A percentile compares a stretch with the other conserved stretches of the same genome.
Conservation (phyloP, 2,113 vertebrate species). For the Percopsis transmontana region DNA sequence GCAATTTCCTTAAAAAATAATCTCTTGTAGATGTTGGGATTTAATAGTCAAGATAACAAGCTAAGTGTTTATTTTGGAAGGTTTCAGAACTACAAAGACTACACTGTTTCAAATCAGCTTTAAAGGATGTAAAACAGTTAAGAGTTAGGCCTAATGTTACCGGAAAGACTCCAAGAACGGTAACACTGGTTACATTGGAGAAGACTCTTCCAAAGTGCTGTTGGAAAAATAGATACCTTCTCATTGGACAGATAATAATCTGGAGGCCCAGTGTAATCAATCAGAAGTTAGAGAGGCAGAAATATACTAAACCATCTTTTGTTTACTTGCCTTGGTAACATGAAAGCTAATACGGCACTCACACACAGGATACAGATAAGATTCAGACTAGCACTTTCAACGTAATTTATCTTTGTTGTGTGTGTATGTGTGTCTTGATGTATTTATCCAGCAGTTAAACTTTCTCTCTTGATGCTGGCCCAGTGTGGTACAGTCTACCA, state of each 20-base stretch:
- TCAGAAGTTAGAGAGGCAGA: slow-evolving; percentile 23
- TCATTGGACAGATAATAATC: slow-evolving; percentile 38
- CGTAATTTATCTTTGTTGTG: slow-evolving; percentile 21
- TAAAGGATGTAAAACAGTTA: too few relatives aligned
- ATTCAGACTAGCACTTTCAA: neutral
- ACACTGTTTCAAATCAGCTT: slow-evolving; percentile 7
- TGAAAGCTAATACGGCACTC: slow-evolving; percentile 15
- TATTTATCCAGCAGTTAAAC: slow-evolving; percentile 26
- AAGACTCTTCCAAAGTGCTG: neutral
- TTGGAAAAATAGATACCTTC: slow-evolving; percentile 5
- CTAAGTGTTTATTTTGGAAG: slow-evolving; percentile 4
- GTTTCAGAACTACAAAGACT: slow-evolving; percentile 7
- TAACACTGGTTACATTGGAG: too few relatives aligned
- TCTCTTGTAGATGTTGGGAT: slow-evolving; percentile 8
- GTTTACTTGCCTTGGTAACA: slow-evolving; percentile 32
- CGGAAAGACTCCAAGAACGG: too few relatives aligned
- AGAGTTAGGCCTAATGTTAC: too few relatives aligned
- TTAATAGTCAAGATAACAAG: neutral
- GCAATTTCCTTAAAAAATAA: neutral
- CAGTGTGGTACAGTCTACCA: slow-evolving; percentile 23
- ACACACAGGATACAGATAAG: slow-evolving; percentile 1
- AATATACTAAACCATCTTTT: slow-evolving; percentile 17
- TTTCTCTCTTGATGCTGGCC: slow-evolving; percentile 27
- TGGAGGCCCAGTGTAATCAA: slow-evolving; percentile 25
- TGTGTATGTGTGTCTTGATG: slow-evolving; percentile 17